A percentile compares a stretch with the other conserved stretches of the same genome.
These are phyloP conservation scores for Choristoneura fumiferana DNA, from an alignment of 1,140 invertebrate genomes.

Conservation along the genomic window DNA sequence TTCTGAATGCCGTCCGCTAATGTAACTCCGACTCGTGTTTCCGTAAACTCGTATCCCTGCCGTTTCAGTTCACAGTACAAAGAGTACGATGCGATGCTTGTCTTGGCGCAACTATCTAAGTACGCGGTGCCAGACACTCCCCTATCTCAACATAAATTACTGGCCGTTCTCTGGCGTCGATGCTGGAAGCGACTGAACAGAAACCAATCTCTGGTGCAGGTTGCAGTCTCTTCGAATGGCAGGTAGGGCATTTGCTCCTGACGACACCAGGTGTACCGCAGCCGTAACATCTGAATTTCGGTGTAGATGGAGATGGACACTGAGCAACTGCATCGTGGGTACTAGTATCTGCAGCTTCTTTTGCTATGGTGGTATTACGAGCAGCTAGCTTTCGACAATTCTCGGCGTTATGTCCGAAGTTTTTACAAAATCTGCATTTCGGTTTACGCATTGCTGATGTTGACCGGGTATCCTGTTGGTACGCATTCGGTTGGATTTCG, in stretches of 20 bases:
- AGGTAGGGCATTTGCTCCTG: no score
- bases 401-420: neutral
- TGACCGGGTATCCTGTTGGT: neutral
- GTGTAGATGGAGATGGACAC: neutral
- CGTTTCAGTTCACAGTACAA: no score
- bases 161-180: neutral
- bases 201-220: neutral
- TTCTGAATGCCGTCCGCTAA: no score
- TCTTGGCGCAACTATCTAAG: no score
- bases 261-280: slow-evolving; percentile 21
- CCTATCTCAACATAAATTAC: no score
- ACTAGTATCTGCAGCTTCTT: neutral
- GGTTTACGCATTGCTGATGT: neutral
- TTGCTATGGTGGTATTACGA: neutral
- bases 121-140: no score
- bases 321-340: neutral
- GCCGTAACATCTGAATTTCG: slow-evolving; percentile 21
- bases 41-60: no score
- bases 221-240: neutral
- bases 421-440: neutral
- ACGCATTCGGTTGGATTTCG: neutral
- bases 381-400: neutral
- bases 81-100: no score
- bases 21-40: no score
- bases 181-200: neutral